These are phyloP conservation scores for Pinctada fucata DNA, from an alignment of 2,888 invertebrate species.

Conservation along the genomic window DNA sequence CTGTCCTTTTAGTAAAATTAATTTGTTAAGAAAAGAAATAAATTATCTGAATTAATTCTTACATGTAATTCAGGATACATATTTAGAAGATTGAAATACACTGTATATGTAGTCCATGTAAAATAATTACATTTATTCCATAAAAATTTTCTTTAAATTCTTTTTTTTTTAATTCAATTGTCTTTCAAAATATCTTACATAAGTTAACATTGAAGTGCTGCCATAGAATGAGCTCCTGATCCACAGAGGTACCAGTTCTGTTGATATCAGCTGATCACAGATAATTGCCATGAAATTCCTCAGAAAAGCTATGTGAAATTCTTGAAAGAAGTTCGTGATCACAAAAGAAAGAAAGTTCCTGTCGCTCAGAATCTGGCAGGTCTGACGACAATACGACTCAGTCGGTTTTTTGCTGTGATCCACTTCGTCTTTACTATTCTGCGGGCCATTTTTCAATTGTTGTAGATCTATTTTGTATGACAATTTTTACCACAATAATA, in stretches of 20 bases:
- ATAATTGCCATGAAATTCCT: constrained; percentile 67
- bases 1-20: too few relatives aligned
- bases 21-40: too few relatives aligned
- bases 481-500: constrained; percentile 66
- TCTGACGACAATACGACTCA: constrained; percentile 53
- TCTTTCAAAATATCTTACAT: too few relatives aligned
- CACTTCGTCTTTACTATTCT: constrained; percentile 6
- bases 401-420: constrained; percentile 36
- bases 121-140: too few relatives aligned
- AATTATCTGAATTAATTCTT: too few relatives aligned
- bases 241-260: constrained; percentile 51
- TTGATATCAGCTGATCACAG: constrained; percentile 64
- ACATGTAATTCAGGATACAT: too few relatives aligned
- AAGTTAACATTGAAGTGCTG: constrained; percentile 38
- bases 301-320: constrained; percentile 63
- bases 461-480: constrained; percentile 64
- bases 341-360: constrained; percentile 71
- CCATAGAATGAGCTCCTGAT: constrained; percentile 68
- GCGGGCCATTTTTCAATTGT: constrained; percentile 23
- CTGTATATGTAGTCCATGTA: too few relatives aligned
- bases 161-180: too few relatives aligned
- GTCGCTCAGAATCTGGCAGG: constrained; percentile 63
- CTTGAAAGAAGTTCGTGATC: constrained; percentile 68
- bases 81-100: too few relatives aligned
- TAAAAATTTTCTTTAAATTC: too few relatives aligned